phyloP scores from a whole-genome alignment of 2,797 vertebrate species.

The Novumbra hubbsi region DNA sequence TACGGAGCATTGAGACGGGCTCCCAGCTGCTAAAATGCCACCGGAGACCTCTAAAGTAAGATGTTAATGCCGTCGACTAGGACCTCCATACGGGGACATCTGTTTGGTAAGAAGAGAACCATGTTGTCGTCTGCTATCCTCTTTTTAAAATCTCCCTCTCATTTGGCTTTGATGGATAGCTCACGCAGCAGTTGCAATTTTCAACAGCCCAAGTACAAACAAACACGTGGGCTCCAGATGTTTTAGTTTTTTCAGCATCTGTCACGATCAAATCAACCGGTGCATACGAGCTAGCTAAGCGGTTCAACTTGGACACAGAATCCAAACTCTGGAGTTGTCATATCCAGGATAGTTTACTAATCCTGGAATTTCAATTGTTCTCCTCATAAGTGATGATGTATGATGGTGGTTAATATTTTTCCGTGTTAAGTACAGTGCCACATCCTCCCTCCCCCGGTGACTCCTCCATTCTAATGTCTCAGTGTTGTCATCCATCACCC shows the following conservation, averaged over 20 bases:
- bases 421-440: slow-evolving; percentile 3
- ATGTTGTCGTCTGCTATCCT: slow-evolving; percentile 22
- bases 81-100: slow-evolving; percentile 63
- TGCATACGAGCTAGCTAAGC: slow-evolving; percentile 57
- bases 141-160: slow-evolving; percentile 44
- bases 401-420: slow-evolving; percentile 30
- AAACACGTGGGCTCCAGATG: slow-evolving; percentile 42
- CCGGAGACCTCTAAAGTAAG: background rate
- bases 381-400: slow-evolving; percentile 47
- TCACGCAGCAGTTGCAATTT: slow-evolving; percentile 62
- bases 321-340: slow-evolving; percentile 55
- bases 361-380: slow-evolving; percentile 54
- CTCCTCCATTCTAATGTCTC: slow-evolving; percentile 11
- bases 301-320: slow-evolving; percentile 56
- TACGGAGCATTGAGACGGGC: background rate
- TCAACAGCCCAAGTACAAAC: slow-evolving; percentile 15
- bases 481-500: background rate
- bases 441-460: background rate
- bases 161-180: slow-evolving; percentile 67
- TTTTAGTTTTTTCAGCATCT: slow-evolving; percentile 45
- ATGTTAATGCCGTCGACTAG: background rate
- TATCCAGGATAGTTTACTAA: slow-evolving; percentile 49
- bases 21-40: background rate
- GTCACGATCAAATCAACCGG: slow-evolving; percentile 59
- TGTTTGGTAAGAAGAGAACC: slow-evolving; percentile 45